A percentile compares a stretch with the other conserved stretches of the same genome.
These are phyloP conservation scores for Felis catus DNA, from an alignment of 2,113 vertebrate genomes.

Conservation along the genomic window DNA sequence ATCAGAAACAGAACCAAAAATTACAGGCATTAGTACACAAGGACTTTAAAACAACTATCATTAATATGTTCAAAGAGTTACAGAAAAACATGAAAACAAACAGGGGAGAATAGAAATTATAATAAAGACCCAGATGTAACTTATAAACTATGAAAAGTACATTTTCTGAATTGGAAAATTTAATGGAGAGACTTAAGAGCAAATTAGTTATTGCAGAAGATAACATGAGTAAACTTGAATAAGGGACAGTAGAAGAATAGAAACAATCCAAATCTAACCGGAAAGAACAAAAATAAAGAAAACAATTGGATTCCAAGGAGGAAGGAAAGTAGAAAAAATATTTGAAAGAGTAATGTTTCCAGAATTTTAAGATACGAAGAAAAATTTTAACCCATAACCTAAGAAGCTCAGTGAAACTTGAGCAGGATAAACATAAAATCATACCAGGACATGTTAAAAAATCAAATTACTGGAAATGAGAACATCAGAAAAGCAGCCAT, in stretches of 20 bases:
- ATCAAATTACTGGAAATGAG: constrained; percentile 30
- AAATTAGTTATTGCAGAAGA: neutral
- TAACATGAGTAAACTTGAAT: neutral
- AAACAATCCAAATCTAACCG: neutral
- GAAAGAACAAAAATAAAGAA: neutral
- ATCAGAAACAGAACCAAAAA: neutral
- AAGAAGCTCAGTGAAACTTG: neutral
- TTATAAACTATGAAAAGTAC: neutral
- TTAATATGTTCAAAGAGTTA: constrained; percentile 11
- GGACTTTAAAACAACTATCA: neutral
- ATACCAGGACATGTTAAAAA: neutral
- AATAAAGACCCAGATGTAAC: neutral
- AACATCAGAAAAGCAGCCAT: neutral
- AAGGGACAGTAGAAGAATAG: neutral
- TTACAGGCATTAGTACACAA: neutral
- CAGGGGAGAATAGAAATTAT: constrained; percentile 16
- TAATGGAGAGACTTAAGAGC: neutral
- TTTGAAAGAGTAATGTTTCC: neutral
- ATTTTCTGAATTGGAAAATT: neutral
- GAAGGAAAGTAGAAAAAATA: neutral
- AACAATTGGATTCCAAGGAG: neutral
- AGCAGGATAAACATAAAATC: neutral
- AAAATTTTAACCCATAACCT: neutral
- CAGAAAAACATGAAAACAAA: neutral
- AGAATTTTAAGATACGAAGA: neutral